Base-by-base conservation (phyloP, 1,140 invertebrate genomes). In the Anadara kagoshimensis region DNA sequence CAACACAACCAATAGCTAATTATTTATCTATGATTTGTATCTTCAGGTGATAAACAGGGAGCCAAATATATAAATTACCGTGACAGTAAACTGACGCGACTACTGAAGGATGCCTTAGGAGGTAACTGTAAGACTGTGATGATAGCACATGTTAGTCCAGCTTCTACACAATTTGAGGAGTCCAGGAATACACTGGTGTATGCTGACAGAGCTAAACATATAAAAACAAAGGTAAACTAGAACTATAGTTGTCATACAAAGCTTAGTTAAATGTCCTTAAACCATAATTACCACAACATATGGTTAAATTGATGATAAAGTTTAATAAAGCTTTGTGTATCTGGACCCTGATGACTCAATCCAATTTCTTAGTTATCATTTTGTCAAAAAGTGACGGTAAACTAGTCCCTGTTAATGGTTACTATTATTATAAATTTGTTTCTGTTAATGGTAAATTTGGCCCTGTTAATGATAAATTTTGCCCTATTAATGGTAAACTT, bases 111-210 rank as follows among this genome's bases (percentile, higher is more conserved):
- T 83, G 95, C 96, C 0, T 90, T 98, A 16, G 95, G 95, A 70
- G 97, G 97, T 5, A 96, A 97, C 83, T 97, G 96, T 83, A 94
- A 94, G 78, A 99, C 97, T 0, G 96, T 97, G 0, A 98, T 98
- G 96, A 96, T 98, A 69, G 97, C 97, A n/a, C 96, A 98, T 87
- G 94, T 98, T 7, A 94, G 94, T 16, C 95, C 97, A 0, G 93
- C 94, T 14, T 91, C 91, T 16, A 85, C 90, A 1, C 93, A 96
- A 77, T 92, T 94, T 14, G 89, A 90, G 87, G 98, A 99, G 81
- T 98, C 97, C 0, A 96, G 98, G 83, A 99, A 99, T 76, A 99
- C 98, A 0, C 87, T 99, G 0, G 94, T 97, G 58, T 99, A 99
- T 90, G 96, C 96, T 5, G 95, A 97, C 85, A 91, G 97, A 73